Percentiles rank a stretch among this genome's conserved stretches.
These are phyloP conservation scores for Stegana nigrithorax DNA, from an alignment of 2,888 invertebrate genomes.

Conservation along the genomic window DNA sequence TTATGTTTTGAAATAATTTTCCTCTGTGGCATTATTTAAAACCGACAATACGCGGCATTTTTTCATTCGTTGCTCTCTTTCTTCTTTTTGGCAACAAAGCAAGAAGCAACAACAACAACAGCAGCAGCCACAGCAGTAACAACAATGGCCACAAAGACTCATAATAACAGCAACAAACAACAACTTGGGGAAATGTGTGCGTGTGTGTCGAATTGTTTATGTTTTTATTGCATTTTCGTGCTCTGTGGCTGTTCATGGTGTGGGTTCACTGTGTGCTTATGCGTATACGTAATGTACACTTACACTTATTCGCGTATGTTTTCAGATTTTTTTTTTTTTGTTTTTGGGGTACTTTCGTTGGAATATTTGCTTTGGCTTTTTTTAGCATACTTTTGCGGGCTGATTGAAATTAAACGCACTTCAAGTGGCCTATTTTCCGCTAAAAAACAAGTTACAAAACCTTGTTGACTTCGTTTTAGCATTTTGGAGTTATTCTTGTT, in stretches of 20 bases:
- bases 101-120: background rate
- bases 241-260: background rate
- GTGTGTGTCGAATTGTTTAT: no score
- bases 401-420: constrained; percentile 47
- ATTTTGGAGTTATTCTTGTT: no score
- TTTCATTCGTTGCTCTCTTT: background rate
- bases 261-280: background rate
- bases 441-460: background rate
- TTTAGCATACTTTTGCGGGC: constrained; percentile 21
- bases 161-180: no score
- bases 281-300: no score
- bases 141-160: no score
- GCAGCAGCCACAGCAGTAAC: no score
- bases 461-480: no score
- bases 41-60: background rate
- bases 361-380: constrained; percentile 15
- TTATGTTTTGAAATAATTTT: constrained; percentile 15
- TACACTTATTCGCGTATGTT: no score
- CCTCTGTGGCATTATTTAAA: constrained; percentile 14
- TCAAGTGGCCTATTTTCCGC: constrained; percentile 76
- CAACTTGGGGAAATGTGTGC: background rate
- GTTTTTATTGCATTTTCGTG: constrained; percentile 7
- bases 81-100: background rate
- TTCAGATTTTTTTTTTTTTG: constrained; percentile 3
- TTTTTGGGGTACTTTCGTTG: background rate